Percentiles rank a stretch among this genome's conserved stretches.
phyloP scores from a whole-genome alignment of 2,888 invertebrate species.

The Brachynemurus nebulosus region DNA sequence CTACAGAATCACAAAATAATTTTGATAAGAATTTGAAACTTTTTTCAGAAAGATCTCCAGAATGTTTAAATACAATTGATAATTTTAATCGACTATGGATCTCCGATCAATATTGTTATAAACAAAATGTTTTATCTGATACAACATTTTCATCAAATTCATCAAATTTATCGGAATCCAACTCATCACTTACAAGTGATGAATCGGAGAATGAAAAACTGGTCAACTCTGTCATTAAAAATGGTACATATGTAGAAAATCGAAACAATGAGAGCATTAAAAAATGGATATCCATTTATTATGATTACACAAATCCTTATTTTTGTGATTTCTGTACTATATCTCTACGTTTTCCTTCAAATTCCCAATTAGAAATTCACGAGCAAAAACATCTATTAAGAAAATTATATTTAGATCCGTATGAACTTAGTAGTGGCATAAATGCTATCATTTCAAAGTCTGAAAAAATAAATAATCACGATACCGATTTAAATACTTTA shows the following conservation, averaged over 20 bases:
- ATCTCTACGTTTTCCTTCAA: background rate
- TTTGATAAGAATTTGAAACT: no score
- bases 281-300: background rate
- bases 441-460: background rate
- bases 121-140: background rate
- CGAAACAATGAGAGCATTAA: background rate
- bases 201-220: no score
- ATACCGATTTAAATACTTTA: background rate
- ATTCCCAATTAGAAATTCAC: background rate
- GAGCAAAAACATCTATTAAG: background rate
- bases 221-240: background rate
- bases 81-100: no score
- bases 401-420: background rate
- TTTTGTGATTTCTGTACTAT: constrained; percentile 1
- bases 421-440: constrained; percentile 2
- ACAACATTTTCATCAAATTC: no score
- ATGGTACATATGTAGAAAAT: background rate
- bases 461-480: no score
- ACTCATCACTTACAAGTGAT: background rate
- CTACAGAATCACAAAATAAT: no score
- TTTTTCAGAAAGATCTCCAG: no score
- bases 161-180: background rate
- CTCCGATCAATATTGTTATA: no score
- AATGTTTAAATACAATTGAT: no score
- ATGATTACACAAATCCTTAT: background rate